phyloP scores from a whole-genome alignment of 1,140 invertebrate genomes.

The Papilio aristodemus region DNA sequence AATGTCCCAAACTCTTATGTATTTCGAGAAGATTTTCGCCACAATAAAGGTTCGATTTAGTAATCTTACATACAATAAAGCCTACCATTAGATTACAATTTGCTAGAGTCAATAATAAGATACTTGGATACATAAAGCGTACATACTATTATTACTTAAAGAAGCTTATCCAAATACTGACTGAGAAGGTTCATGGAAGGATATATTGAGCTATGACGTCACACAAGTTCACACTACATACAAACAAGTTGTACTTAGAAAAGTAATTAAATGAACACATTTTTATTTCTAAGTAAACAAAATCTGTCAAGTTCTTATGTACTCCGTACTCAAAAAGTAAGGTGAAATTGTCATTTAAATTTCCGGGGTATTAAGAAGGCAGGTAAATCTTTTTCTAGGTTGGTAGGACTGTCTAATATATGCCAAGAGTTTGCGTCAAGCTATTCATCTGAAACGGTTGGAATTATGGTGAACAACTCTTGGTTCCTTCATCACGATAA shows the following conservation, averaged over 20 bases:
- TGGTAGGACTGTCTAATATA: too few species aligned
- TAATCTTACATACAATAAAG: background rate
- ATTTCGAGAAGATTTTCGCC: background rate
- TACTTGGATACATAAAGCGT: background rate
- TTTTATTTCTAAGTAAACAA: background rate
- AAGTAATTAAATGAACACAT: background rate
- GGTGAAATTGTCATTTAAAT: too few species aligned
- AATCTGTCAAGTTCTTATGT: background rate
- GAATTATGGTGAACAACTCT: too few species aligned
- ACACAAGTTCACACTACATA: background rate
- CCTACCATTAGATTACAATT: background rate
- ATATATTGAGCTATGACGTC: constrained; percentile 29
- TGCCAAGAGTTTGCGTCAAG: too few species aligned
- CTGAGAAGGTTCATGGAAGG: constrained; percentile 24
- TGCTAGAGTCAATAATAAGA: background rate
- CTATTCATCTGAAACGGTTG: too few species aligned
- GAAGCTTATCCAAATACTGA: constrained; percentile 11
- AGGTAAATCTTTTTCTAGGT: too few species aligned
- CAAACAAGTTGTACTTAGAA: constrained; percentile 18
- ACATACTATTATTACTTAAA: background rate
- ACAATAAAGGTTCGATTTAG: background rate
- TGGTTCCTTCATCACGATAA: too few species aligned
- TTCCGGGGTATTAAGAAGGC: too few species aligned
- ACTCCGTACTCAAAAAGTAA: too few species aligned
- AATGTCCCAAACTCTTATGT: background rate